Base-by-base conservation (phyloP, 2,113 vertebrate species). In the Urocitellus parryii region DNA sequence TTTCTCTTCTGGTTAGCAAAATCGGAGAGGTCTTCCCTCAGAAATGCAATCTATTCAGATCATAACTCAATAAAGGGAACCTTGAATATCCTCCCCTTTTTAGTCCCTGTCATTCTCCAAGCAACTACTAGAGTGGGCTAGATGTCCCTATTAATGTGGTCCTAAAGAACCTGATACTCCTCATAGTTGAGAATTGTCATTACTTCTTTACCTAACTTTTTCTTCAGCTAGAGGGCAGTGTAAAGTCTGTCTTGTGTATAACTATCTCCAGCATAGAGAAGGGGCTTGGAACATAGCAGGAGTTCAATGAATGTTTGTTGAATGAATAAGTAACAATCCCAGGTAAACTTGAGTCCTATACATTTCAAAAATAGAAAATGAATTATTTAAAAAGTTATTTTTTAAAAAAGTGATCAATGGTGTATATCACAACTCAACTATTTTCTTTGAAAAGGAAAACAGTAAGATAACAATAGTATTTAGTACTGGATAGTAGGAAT, bases 361-460 rank as follows among this genome's bases (percentile, higher is more conserved):
- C 29, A 94, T 88, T 84, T 76, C 65, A 89, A 94, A 96, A 92
- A 34, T 88, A 18, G 5, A 67, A 91, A 88, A 4, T 77, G 29
- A 83, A 70, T 56, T 27, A 80, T 79, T 63, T 14, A 48, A 37
- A 61, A 79, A 0, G 39, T 58, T 24, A 32, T 74, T 61, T 79
- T 88, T 51, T 8, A 1, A 58, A 58, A 0, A 76, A 6, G 25
- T 22, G 25, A 42, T 29, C 17, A 51, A 53, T 86, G 53, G 83
- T 68, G 0, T 89, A 78, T 86, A 20, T 78, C 85, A 79, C 32
- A 86, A 68, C 16, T 42, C 16, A 81, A 82, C 3, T 76, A 29
- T 68, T 88, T 84, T 87, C 34, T 92, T 89, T 68, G 24, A 70
- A 63, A 92, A 67, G 53, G 37, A 45, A 56, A 95, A 56, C 3